Percentiles rank a stretch among this genome's conserved stretches.
These are phyloP conservation scores for Peucedramus taeniatus DNA, from an alignment of 2,113 vertebrate genomes.

Conservation along the genomic window DNA sequence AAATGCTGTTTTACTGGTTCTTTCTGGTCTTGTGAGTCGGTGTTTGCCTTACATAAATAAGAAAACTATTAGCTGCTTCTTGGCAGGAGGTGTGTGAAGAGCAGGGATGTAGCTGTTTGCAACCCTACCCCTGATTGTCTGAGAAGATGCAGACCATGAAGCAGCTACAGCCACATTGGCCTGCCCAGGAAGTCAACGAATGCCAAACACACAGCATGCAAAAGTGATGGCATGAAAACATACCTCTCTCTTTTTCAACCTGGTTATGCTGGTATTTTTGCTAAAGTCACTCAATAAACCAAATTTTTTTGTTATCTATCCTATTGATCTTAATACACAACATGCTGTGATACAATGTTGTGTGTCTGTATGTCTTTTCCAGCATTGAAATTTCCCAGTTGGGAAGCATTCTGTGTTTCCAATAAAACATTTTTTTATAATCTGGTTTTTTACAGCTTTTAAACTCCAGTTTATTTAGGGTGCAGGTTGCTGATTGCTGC, in stretches of 20 bases:
- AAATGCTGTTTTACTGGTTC: neutral
- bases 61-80: neutral
- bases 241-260: neutral
- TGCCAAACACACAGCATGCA: neutral
- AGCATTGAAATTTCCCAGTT: neutral
- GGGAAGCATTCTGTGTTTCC: neutral
- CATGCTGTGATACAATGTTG: neutral
- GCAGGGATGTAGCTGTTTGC: neutral
- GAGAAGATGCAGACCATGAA: neutral
- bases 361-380: neutral
- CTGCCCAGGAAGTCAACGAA: neutral
- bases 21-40: neutral
- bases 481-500: neutral
- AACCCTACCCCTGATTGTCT: neutral
- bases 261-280: neutral
- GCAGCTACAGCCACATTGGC: neutral
- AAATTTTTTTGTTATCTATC: neutral
- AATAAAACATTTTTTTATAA: neutral
- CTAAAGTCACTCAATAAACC: neutral
- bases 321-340: neutral
- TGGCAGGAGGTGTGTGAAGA: neutral
- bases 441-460: neutral
- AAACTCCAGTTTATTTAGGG: neutral
- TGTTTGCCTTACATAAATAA: neutral
- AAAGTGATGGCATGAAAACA: neutral